Conservation (phyloP, 2,797 vertebrate species). For the Momotus momota region DNA sequence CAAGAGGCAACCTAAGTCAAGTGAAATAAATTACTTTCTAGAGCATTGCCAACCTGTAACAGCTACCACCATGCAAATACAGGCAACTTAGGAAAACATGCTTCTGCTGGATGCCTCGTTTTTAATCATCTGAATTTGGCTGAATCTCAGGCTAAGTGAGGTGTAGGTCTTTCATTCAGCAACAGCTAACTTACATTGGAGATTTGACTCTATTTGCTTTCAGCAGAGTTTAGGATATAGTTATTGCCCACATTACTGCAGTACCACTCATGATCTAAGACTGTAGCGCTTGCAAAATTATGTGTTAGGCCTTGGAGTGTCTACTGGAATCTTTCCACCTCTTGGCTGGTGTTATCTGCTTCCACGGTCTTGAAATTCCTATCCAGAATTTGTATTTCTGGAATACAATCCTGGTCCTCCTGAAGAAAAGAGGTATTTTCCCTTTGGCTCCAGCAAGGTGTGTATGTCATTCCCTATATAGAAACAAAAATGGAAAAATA, state of each 20-base stretch:
- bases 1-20: background rate
- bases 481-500: background rate
- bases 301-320: background rate
- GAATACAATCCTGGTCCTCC: rapidly evolving
- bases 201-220: background rate
- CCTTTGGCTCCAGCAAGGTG: background rate
- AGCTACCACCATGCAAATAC: background rate
- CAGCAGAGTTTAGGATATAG: background rate
- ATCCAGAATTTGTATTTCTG: background rate
- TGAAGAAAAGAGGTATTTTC: background rate
- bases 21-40: background rate
- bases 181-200: background rate
- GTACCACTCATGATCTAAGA: background rate
- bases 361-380: background rate
- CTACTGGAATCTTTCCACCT: background rate
- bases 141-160: background rate
- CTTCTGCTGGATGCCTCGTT: background rate
- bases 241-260: background rate
- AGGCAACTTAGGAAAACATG: background rate
- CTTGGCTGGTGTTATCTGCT: background rate
- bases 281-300: background rate
- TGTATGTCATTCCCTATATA: background rate
- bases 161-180: background rate
- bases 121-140: background rate
- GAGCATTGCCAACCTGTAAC: background rate